phyloP scores from a whole-genome alignment of 2,113 vertebrate genomes.

The Orthonyx spaldingii region DNA sequence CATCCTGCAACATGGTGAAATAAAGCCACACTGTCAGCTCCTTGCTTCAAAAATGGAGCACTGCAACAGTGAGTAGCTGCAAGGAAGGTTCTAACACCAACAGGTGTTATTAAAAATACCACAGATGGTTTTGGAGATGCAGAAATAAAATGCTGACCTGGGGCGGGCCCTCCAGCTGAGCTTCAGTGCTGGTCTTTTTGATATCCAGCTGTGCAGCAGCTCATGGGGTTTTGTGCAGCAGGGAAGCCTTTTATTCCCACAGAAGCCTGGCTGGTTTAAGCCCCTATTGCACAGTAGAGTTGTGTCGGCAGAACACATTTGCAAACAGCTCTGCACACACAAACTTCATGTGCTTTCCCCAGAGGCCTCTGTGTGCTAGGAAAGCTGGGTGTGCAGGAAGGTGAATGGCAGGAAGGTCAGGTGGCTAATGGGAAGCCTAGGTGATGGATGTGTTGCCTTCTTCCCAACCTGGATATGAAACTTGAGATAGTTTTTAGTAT shows the following conservation, averaged over 20 bases:
- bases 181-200: background rate
- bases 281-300: fast-evolving
- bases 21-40: background rate
- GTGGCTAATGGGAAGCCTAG: background rate
- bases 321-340: background rate
- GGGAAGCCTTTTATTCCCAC: background rate
- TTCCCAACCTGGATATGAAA: no score
- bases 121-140: background rate
- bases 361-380: background rate
- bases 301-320: background rate
- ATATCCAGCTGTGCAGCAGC: background rate
- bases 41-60: background rate
- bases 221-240: background rate
- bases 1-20: conserved; percentile 12
- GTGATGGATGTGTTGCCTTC: no score
- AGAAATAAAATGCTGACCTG: background rate
- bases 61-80: background rate
- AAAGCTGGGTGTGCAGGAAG: background rate
- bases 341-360: background rate
- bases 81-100: background rate
- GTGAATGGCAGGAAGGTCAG: fast-evolving
- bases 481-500: no score
- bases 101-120: background rate
- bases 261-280: background rate
- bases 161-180: background rate